Evolutionary conservation across 2,888 invertebrate genomes (phyloP), one percentile per base, ranked within the genome.

Genomic region (Bimastos eiseni): DNA sequence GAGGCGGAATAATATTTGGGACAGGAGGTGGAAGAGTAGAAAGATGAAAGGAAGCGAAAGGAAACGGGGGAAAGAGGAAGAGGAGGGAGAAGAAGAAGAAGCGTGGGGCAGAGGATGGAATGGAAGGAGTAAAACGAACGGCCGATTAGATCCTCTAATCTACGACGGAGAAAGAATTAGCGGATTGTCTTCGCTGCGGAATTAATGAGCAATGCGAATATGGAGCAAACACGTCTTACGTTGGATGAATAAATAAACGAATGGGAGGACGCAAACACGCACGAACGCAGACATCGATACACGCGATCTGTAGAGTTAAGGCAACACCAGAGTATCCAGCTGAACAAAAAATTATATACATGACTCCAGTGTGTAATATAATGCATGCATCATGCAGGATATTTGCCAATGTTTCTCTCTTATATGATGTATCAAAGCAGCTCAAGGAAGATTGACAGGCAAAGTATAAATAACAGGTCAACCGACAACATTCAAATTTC

Each of bases 231-330:
- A 49, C 49, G 49, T 49, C 30, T n/a, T 6, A 8, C 70, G 5
- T n/a, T 8, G 30, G 30, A 70, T n/a, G 13, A 70, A 70, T 70
- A 70, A 70, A 70, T 70, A 70, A 70, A 11, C n/a, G 70, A 70
- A 3, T n/a, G 17, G 70, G 13, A 30, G 30, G n/a, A 70, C 70
- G n/a, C 70, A 70, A 19, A 49, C 49, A 49, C 49, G 49, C 49
- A 49, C 21, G 24, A 19, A 49, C n/a, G 17, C 70, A 17, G n/a
- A n/a, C 70, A 70, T n/a, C 30, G 30, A 70, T n/a, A 70, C 70
- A 70, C 70, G 70, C 70, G 70, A 70, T 70, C 70, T 70, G 70
- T 70, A n/a, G 70, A 70, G n/a, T n/a, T 70, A 49, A 49, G 49
- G 49, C 49, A 21, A 49, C 49, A 49, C 49, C n/a, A 30, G 8